Base-by-base conservation (phyloP, 1,140 invertebrate genomes). In the Brachionus rotundiformis region DNA sequence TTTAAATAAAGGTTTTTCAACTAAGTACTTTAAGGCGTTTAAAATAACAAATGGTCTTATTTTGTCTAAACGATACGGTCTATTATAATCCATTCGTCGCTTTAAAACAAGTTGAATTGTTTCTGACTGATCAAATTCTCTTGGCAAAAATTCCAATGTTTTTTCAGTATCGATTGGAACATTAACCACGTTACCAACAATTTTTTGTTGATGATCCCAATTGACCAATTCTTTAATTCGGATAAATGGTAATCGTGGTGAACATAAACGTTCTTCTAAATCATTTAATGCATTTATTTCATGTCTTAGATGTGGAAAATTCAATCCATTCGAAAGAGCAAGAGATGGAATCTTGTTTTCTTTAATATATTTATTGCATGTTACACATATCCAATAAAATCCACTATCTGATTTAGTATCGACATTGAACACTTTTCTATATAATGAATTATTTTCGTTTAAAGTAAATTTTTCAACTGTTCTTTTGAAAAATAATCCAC, bases 221-320 rank as follows among this genome's bases (percentile, higher is more conserved):
- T 65, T 29, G 25, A 6, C 10, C 1, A 65, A n/a, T 31, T 33
- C n/a, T n/a, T 65, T 65, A 7, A 65, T 33, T n/a, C 29, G 7
- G 13, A 33, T 31, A 65, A 65, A 31, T n/a, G 16, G 29, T 8
- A 33, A n/a, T 65, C 63, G 31, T n/a, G n/a, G n/a, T n/a, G n/a
- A n/a, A n/a, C n/a, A n/a, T n/a, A n/a, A n/a, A n/a, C n/a, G n/a
- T 65, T 65, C 63, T 65, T 65, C 63, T 3, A 65, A 33, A 33
- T 65, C 63, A 31, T 65, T 65, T 65, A 65, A 6, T 2, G 31
- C 63, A 4, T 0, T 1, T 5, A 65, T 11, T 33, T 11, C 8
- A 4, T 31, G 13, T 33, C 11, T 10, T 1, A 65, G 13, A 4
- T 5, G 5, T 13, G 63, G 63, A 65, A 65, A 65, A 65, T 65